Evolutionary conservation across 2,888 invertebrate genomes (phyloP), one percentile per base, ranked within the genome.

Genomic region (Drosophila anomelani): DNA sequence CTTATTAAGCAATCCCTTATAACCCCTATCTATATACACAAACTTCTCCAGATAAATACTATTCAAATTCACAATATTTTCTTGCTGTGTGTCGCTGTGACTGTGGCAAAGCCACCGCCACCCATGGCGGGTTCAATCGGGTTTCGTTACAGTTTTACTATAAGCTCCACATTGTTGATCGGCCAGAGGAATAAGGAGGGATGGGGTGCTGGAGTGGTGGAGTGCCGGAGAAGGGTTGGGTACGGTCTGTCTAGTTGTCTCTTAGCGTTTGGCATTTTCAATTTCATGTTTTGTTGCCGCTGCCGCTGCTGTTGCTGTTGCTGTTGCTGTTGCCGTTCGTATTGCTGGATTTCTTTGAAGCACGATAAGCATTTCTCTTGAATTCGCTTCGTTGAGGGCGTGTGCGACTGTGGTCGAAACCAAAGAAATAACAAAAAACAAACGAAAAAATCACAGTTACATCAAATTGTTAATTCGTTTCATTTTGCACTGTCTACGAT

Each of bases 401-500:
- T 86, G 84, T 88, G 84, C 85, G 67, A 70, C 67, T 57, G 72
- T 56, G 66, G 61, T 56, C 15, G 47, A 44, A 57, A 26, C 44
- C 41, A 29, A 62, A 51, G 59, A 46, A 79, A 29, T 9, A 38
- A 66, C n/a, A 51, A 80, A 79, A 83, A 69, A 73, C 81, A 88
- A 64, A 79, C 49, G 51, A 72, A 57, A 85, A 81, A 85, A 85
- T 85, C 85, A 85, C 85, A 85, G 88, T 89, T 89, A 85, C 85
- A 89, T 85, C 85, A 89, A 85, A 88, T 87, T 85, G 85, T 85
- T 85, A 85, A 85, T 89, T 85, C 85, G 88, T 89, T 85, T 89
- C 89, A 85, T 81, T 85, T 89, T 88, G 84, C 84, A 88, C 84
- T 84, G 87, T 57, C 88, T 82, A 54, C 68, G 46, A 49, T 38